Evolutionary conservation across 2,888 invertebrate species (phyloP).

Genomic region (Harpagoxenus sublaevis): DNA sequence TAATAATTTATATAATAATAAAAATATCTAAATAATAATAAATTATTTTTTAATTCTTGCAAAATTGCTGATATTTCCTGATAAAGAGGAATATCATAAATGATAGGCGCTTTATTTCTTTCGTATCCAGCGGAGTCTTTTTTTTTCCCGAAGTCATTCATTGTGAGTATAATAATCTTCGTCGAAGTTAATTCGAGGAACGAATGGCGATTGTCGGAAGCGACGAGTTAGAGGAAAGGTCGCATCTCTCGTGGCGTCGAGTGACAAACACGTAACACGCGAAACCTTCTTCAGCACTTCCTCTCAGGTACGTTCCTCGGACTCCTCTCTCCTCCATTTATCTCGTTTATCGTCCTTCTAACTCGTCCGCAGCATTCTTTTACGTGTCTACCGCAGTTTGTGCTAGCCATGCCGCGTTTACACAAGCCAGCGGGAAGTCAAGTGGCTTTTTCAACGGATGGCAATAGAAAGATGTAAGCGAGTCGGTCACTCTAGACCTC

Average conservation of each 20-base stretch:
- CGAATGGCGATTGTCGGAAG: constrained; percentile 65
- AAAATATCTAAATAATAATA: not conserved
- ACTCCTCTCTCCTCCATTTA: not conserved
- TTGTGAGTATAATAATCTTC: not conserved
- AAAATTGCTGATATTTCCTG: not conserved
- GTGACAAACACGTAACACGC: constrained; percentile 62
- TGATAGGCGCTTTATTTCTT: not conserved
- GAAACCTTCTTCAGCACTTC: constrained; percentile 35
- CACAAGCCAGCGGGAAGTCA: constrained; percentile 35
- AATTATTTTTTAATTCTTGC: not conserved
- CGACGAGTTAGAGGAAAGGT: constrained; percentile 67
- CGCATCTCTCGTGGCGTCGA: constrained; percentile 65
- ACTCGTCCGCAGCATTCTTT: constrained; percentile 25
- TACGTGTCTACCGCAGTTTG: constrained; percentile 4
- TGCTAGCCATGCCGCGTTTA: constrained; percentile 24
- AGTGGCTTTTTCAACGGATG: constrained; percentile 29
- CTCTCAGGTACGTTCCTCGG: constrained; percentile 26
- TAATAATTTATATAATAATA: too few species aligned
- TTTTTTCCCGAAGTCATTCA: not conserved
- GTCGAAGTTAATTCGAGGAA: constrained; percentile 70
- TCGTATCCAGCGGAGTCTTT: not conserved
- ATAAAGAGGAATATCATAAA: not conserved
- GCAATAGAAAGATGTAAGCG: constrained; percentile 26
- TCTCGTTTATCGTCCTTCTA: constrained; percentile 34
- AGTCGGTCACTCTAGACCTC: not conserved